A percentile compares a stretch with the other conserved stretches of the same genome.
These are phyloP conservation scores for Emmelina monodactyla DNA, from an alignment of 2,888 invertebrate species.

Conservation along the genomic window DNA sequence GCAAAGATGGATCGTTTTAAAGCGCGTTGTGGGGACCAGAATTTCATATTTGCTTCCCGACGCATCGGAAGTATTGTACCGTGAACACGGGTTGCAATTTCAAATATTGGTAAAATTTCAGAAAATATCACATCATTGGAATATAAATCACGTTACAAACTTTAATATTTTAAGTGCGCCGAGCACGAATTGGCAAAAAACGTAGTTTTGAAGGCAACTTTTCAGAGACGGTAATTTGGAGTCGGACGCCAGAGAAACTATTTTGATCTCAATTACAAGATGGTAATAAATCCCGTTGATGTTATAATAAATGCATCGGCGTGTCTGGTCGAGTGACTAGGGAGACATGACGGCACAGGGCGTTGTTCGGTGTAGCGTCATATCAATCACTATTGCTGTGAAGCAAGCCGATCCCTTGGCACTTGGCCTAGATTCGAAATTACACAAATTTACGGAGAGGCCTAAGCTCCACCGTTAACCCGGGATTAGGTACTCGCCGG, in stretches of 20 bases:
- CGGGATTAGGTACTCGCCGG: conserved; percentile 49
- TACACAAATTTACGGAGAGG: conserved; percentile 63
- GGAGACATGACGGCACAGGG: conserved; percentile 27
- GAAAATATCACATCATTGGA: too few relatives aligned
- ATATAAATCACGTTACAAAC: too few relatives aligned
- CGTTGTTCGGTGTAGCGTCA: conserved; percentile 44
- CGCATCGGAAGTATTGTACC: conserved; percentile 19
- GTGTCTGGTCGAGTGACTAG: conserved; percentile 32
- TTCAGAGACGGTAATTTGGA: too few relatives aligned
- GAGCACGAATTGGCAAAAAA: too few relatives aligned
- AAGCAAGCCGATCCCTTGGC: conserved; percentile 55
- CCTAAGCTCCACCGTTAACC: conserved; percentile 49
- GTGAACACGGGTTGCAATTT: not conserved
- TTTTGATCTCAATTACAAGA: too few relatives aligned
- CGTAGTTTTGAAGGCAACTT: too few relatives aligned
- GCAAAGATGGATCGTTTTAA: conserved; percentile 33
- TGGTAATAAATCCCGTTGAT: too few relatives aligned
- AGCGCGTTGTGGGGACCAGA: conserved; percentile 30
- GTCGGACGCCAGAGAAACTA: too few relatives aligned
- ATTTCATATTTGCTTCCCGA: conserved; percentile 33
- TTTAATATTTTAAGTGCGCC: too few relatives aligned
- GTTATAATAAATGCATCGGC: conserved; percentile 43
- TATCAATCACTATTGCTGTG: conserved; percentile 61
- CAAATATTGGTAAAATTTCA: conserved; percentile 6
- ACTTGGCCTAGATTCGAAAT: conserved; percentile 64